Evolutionary conservation across 1,140 invertebrate species (phyloP), one percentile per base, ranked within the genome.

Genomic region (Apis dorsata): DNA sequence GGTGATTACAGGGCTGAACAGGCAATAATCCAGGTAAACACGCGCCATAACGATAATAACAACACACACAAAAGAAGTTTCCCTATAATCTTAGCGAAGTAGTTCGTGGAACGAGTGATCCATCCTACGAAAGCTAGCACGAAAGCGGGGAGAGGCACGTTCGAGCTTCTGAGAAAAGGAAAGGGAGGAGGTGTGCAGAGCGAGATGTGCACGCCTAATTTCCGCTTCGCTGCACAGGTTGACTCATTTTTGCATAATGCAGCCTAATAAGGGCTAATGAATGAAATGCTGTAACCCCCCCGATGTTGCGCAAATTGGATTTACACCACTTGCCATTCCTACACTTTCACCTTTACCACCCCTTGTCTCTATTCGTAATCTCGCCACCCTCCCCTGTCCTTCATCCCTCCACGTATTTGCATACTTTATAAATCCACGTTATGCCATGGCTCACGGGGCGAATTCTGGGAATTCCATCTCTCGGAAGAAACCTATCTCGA

Each of bases 231-330:
- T 70, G 66, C 81, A 59, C 72, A 73, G 86, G 83, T 88, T 90
- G 86, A 83, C 86, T 88, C 86, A 91, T 92, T 92, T 91, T 92
- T 89, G 91, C 91, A 92, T 92, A 92, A 92, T 91, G 87, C 86
- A 90, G 84, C 88, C 85, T 92, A 92, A 91, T 92, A 91, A 91
- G 91, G 75, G 74, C 87, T 91, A 92, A 92, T 90, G 86, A 92
- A 91, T 88, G 90, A 91, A 91, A 91, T 78, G 85, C 78, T 73
- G 83, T 84, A 86, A 88, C 79, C 87, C 79, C 80, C 55, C 24
- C 84, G 81, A 91, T 90, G 87, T 88, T 79, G 63, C 72, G 83
- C 81, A 90, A 91, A 91, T 92, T 92, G 85, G 88, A 89, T 91
- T 91, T 90, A 91, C 88, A 91, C 82, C 85, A 87, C 84, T 89